These are phyloP conservation scores for Antechinus stuartii DNA, from an alignment of 2,113 vertebrate genomes.

Conservation along the genomic window DNA sequence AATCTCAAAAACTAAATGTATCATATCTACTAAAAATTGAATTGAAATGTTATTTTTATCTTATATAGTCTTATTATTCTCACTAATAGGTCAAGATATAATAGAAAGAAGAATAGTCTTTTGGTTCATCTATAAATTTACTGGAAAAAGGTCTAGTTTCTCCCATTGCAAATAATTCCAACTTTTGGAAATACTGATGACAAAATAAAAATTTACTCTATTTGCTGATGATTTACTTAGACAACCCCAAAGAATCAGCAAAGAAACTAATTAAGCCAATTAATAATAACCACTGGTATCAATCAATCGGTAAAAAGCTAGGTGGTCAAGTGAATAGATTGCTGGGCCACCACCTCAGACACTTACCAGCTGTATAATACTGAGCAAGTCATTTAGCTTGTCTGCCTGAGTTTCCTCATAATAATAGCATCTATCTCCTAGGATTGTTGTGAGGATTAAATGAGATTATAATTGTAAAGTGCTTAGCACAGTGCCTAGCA, in stretches of 20 bases:
- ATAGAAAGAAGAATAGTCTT: background rate
- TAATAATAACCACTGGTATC: background rate
- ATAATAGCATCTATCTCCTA: background rate
- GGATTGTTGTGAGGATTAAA: background rate
- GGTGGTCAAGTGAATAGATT: background rate
- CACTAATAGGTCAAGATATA: background rate
- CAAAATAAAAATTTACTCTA: background rate
- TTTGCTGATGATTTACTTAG: rapidly evolving
- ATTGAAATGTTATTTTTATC: background rate
- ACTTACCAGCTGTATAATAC: background rate
- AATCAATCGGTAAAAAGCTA: background rate
- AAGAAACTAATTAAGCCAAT: rapidly evolving
- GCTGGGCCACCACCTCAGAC: background rate
- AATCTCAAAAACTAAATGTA: background rate
- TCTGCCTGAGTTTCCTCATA: background rate
- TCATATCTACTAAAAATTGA: background rate
- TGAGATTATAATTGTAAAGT: background rate
- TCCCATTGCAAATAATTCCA: background rate
- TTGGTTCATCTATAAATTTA: background rate
- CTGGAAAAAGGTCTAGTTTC: background rate
- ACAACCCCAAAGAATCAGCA: no score
- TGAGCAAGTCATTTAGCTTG: background rate
- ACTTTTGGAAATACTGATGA: background rate
- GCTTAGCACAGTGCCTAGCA: background rate
- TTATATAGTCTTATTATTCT: background rate